Evolutionary conservation across 2,888 invertebrate species (phyloP).

Genomic region (Drosophila tanythrix): DNA sequence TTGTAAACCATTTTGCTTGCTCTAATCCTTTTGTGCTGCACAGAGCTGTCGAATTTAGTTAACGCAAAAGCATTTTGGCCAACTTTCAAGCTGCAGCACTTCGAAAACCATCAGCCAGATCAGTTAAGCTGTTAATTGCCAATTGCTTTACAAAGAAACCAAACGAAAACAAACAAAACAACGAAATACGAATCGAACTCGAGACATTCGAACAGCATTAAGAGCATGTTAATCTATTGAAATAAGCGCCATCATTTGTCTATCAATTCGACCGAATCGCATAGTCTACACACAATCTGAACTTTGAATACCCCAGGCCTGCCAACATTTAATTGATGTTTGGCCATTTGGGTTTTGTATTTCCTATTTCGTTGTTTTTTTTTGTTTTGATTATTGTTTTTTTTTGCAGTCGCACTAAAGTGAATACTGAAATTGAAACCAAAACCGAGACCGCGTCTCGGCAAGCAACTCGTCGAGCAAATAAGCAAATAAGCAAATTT

Average conservation of each 20-base stretch:
- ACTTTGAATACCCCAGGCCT: slow-evolving; percentile 32
- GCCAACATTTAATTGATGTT: slow-evolving; percentile 62
- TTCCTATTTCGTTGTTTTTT: neutral
- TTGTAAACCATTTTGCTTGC: neutral
- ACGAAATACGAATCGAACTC: slow-evolving; percentile 7
- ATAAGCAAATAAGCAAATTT: slow-evolving; percentile 67
- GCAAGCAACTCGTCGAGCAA: slow-evolving; percentile 25
- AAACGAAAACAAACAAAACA: slow-evolving; percentile 21
- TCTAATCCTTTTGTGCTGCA: neutral
- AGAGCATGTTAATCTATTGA: slow-evolving; percentile 67
- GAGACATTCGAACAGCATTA: slow-evolving; percentile 49
- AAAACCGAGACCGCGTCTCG: slow-evolving; percentile 18
- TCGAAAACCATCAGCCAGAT: neutral
- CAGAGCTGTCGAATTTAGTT: neutral
- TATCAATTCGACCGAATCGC: slow-evolving; percentile 33
- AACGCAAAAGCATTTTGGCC: neutral
- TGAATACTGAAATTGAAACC: slow-evolving; percentile 31
- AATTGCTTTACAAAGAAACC: slow-evolving; percentile 31
- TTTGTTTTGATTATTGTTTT: neutral
- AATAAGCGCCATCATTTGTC: slow-evolving; percentile 77
- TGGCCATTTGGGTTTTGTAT: slow-evolving; percentile 22
- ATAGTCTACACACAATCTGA: slow-evolving; percentile 7
- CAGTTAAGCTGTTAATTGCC: slow-evolving; percentile 23
- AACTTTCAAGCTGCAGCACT: neutral
- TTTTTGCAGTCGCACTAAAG: slow-evolving; percentile 16